Conservation (phyloP, 2,888 invertebrate genomes). For the Parnassius smintheus region DNA sequence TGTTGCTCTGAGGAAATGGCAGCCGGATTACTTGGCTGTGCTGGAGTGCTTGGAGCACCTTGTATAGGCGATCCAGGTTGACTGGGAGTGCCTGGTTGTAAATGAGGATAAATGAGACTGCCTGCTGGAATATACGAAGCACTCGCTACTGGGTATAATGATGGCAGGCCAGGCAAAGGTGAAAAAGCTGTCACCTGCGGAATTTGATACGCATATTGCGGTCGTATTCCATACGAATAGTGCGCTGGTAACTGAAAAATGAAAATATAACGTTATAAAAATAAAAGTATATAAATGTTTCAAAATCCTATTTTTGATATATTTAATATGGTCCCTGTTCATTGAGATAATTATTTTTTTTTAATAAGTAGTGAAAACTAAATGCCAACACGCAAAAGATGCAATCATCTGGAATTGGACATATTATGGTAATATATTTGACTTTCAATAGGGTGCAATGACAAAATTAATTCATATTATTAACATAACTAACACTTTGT, state of each 20-base stretch:
- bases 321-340: too few species aligned
- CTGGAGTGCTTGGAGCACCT: conserved; percentile 33
- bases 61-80: conserved; percentile 22
- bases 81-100: conserved; percentile 35
- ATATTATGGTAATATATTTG: too few species aligned
- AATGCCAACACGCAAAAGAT: too few species aligned
- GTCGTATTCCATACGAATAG: conserved; percentile 48
- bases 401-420: too few species aligned
- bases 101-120: conserved; percentile 48
- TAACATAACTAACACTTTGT: too few species aligned
- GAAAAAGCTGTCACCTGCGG: conserved; percentile 48
- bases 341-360: too few species aligned
- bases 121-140: conserved; percentile 51
- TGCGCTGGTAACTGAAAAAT: conserved; percentile 55
- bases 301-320: too few species aligned
- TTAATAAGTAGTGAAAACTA: too few species aligned
- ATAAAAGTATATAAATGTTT: too few species aligned
- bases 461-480: too few species aligned
- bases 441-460: too few species aligned
- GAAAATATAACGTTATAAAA: too few species aligned
- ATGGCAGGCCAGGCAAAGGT: conserved; percentile 42
- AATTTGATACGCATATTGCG: conserved; percentile 54
- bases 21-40: conserved; percentile 35
- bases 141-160: conserved; percentile 49
- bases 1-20: conserved; percentile 41